A percentile compares a stretch with the other conserved stretches of the same genome.
phyloP scores from a whole-genome alignment of 2,888 invertebrate genomes.

The Odontomyia ornata region DNA sequence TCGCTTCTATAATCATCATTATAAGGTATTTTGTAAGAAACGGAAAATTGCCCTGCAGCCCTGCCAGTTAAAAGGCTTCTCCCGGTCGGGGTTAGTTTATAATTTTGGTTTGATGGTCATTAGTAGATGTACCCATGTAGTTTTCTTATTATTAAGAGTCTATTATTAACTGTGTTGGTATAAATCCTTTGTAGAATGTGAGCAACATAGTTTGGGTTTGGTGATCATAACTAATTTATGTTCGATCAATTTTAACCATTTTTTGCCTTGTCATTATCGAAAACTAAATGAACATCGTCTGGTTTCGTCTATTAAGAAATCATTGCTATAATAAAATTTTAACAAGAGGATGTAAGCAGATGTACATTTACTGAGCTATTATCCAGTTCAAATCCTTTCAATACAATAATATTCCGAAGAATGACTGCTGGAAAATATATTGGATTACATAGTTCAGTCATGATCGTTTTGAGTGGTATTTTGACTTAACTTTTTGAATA shows the following conservation, averaged over 20 bases:
- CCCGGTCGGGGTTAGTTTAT: background rate
- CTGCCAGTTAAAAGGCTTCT: background rate
- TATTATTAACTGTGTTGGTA: slow-evolving; percentile 19
- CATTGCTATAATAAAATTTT: background rate
- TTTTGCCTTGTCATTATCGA: slow-evolving; percentile 9
- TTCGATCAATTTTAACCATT: slow-evolving; percentile 1
- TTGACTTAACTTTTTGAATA: too few relatives aligned
- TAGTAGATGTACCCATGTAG: background rate
- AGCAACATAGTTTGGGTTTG: background rate
- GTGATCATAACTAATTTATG: background rate
- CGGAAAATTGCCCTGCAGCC: background rate
- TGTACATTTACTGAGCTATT: background rate
- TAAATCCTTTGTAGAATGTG: background rate
- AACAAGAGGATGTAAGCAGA: background rate
- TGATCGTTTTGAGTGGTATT: too few relatives aligned
- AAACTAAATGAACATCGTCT: slow-evolving; percentile 12
- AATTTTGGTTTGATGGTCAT: slow-evolving; percentile 16
- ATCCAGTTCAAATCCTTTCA: too few relatives aligned
- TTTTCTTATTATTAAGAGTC: slow-evolving; percentile 13
- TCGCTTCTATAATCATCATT: slow-evolving; percentile 1
- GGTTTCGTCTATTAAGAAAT: slow-evolving; percentile 17
- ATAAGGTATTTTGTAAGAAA: slow-evolving; percentile 1
- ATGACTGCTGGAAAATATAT: too few relatives aligned
- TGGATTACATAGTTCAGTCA: too few relatives aligned
- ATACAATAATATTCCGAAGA: too few relatives aligned